Conservation (phyloP, 2,797 vertebrate genomes). For the Hyperoplus immaculatus region DNA sequence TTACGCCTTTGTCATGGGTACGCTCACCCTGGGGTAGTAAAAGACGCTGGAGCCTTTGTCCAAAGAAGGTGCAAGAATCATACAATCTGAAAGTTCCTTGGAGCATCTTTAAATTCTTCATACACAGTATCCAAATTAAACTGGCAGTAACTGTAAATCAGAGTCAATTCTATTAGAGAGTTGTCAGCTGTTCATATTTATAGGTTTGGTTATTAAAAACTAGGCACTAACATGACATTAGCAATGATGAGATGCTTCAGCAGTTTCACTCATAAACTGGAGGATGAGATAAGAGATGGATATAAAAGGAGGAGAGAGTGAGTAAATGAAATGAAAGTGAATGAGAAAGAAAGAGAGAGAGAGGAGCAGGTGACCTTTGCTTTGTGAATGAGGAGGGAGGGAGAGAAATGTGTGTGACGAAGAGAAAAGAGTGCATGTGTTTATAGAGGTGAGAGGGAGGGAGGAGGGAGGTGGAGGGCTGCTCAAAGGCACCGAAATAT, state of each 20-base stretch:
- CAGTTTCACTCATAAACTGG: neutral
- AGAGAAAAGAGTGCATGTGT: conserved; percentile 43
- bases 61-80: too few relatives aligned
- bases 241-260: conserved; percentile 1
- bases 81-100: too few relatives aligned
- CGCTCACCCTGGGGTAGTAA: too few relatives aligned
- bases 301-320: neutral
- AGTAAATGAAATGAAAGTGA: conserved; percentile 4
- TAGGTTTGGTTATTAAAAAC: too few relatives aligned
- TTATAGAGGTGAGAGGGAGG: conserved; percentile 38
- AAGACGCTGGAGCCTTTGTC: too few relatives aligned
- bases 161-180: neutral
- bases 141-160: neutral
- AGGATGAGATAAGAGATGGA: neutral
- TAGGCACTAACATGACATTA: too few relatives aligned
- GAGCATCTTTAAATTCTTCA: neutral
- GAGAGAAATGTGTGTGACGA: conserved; percentile 44
- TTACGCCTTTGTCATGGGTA: too few relatives aligned
- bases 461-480: conserved; percentile 20
- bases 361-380: conserved; percentile 56
- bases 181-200: neutral
- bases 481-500: conserved; percentile 69
- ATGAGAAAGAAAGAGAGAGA: neutral
- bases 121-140: neutral
- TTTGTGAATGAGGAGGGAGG: conserved; percentile 58